A percentile compares a stretch with the other conserved stretches of the same genome.
phyloP scores from a whole-genome alignment of 37 sponge, comb jelly and placozoan species.

The Axinella damicornis region DNA sequence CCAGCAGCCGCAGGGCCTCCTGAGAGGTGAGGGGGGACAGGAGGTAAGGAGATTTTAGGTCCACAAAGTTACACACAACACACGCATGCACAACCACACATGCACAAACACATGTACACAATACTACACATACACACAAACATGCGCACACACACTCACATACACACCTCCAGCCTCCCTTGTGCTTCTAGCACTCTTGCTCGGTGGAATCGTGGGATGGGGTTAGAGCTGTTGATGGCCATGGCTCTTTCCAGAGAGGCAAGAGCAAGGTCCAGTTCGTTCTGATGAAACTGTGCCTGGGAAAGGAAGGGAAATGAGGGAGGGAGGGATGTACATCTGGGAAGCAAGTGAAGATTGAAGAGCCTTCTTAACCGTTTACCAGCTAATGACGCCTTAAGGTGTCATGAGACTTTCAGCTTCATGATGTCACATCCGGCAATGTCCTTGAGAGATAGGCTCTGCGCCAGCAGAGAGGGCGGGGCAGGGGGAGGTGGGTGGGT shows the following conservation, averaged over 20 bases:
- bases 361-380: no score
- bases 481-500: no score
- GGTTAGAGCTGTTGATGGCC: constrained; percentile 55
- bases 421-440: no score
- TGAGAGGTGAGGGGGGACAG: background rate
- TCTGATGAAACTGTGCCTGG: constrained; percentile 67
- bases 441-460: no score
- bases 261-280: constrained; percentile 63
- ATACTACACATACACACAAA: background rate
- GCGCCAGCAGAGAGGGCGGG: no score
- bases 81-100: constrained; percentile 22
- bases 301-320: background rate
- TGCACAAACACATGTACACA: constrained; percentile 13
- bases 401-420: no score
- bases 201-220: constrained; percentile 67
- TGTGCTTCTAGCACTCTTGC: constrained; percentile 45
- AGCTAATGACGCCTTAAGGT: no score
- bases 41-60: background rate
- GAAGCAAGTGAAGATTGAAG: no score
- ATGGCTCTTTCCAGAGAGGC: constrained; percentile 64
- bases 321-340: background rate
- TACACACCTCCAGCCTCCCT: constrained; percentile 34
- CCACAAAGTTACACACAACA: background rate
- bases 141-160: background rate
- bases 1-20: constrained; percentile 84